Conservation (phyloP, 1,140 invertebrate genomes). For the Trissolcus basalis region DNA sequence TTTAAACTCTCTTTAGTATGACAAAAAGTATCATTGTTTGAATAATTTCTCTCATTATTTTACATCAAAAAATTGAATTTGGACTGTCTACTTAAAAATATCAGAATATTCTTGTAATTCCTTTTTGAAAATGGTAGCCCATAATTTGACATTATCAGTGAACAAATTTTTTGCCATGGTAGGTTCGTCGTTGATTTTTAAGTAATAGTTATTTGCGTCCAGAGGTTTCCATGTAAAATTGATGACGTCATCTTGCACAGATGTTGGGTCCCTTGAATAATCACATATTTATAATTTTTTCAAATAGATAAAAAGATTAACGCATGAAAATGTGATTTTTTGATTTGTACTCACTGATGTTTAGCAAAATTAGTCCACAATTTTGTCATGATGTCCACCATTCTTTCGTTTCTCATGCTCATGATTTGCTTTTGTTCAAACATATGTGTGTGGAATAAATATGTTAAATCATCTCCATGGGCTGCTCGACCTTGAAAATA, state of each 20-base stretch:
- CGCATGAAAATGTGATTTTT: not conserved
- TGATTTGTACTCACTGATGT: constrained; percentile 69
- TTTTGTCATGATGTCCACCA: constrained; percentile 71
- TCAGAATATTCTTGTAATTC: constrained; percentile 55
- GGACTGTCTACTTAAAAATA: no score
- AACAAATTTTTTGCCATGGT: constrained; percentile 70
- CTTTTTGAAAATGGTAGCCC: constrained; percentile 66
- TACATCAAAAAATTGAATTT: no score
- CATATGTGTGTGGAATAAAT: constrained; percentile 77
- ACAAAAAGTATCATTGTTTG: no score
- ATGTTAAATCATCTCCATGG: constrained; percentile 84
- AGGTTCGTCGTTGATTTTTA: constrained; percentile 69
- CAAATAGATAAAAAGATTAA: not conserved
- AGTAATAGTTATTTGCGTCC: constrained; percentile 70
- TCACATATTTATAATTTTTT: not conserved
- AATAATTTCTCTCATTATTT: no score
- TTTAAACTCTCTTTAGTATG: no score
- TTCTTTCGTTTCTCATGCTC: constrained; percentile 36
- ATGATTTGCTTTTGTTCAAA: constrained; percentile 62
- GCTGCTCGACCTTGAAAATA: constrained; percentile 74
- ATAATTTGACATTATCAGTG: constrained; percentile 69
- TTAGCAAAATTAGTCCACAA: constrained; percentile 78
- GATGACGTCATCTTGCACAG: constrained; percentile 63
- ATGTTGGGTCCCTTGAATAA: constrained; percentile 74
- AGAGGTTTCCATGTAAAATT: constrained; percentile 73